Evolutionary conservation across 1,140 invertebrate species (phyloP), one percentile per base, ranked within the genome.

Genomic region (Pararge aegeria): DNA sequence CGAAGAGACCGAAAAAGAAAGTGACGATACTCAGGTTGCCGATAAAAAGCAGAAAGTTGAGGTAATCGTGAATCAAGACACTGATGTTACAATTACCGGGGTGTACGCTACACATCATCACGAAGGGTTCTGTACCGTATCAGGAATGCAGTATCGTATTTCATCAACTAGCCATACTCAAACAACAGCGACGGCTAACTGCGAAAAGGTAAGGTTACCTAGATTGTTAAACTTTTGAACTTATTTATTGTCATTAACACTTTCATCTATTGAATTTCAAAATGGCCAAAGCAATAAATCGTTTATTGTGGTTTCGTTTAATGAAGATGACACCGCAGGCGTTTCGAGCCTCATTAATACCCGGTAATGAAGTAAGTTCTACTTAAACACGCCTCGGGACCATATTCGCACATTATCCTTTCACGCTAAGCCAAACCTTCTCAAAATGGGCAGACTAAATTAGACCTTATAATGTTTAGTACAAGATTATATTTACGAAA

Each of bases 81-180:
- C 95, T 0, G 95, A 96, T 68, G 95, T 97, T 0, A 97, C 95
- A 42, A 96, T 96, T 57, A 96, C 95, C 0, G 95, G 95, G 18
- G 95, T 96, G 50, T 85, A 96, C 93, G 59, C 92, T 88, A 80
- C 95, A 90, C 42, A 95, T 92, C 66, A 94, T 79, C 95, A 95
- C 73, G 95, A 96, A 84, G 95, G 95, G 24, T 96, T 95, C 75
- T 96, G 95, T 77, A 95, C 93, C 57, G 94, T 95, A 61, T 94
- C 94, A 15, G 94, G 94, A 19, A 95, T 96, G 94, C 95, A 96
- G 84, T 96, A 96, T 80, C 91, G 94, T 48, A 95, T 95, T 68
- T 92, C 92, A 2, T 93, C 94, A 56, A 93, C 95, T 46, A 93
- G 94, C 84, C 93, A 96, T 85, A 93, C 95, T 67, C 93, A 96